Conservation (phyloP, 2,113 vertebrate species). For the Hydrolagus affinis region DNA sequence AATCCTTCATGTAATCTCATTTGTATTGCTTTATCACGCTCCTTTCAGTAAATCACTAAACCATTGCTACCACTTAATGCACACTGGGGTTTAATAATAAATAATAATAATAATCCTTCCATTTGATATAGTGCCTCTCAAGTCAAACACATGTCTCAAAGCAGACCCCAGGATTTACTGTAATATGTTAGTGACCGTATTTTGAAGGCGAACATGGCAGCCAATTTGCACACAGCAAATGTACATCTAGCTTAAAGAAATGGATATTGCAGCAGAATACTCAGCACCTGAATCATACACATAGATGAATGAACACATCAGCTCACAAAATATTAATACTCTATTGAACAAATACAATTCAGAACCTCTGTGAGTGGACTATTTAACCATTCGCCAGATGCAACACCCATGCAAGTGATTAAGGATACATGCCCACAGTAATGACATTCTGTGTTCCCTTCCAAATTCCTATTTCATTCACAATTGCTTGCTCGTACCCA, state of each 20-base stretch:
- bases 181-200: too few species aligned
- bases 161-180: too few species aligned
- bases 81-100: too few species aligned
- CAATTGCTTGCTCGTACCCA: neutral
- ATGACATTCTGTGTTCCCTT: constrained; percentile 17
- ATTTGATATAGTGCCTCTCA: too few species aligned
- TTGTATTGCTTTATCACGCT: too few species aligned
- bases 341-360: constrained; percentile 5
- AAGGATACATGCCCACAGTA: neutral
- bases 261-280: neutral
- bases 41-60: too few species aligned
- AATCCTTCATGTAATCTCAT: too few species aligned
- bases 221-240: too few species aligned
- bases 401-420: neutral
- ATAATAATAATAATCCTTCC: too few species aligned
- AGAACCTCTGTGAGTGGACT: neutral
- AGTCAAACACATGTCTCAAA: too few species aligned
- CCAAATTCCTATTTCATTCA: constrained; percentile 20
- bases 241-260: neutral
- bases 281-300: neutral
- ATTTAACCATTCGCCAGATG: neutral
- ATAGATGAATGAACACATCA: neutral
- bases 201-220: too few species aligned
- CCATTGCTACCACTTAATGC: too few species aligned
- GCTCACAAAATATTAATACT: neutral